These are phyloP conservation scores for Sebastes nivosus DNA, from an alignment of 2,797 vertebrate species.

Conservation along the genomic window DNA sequence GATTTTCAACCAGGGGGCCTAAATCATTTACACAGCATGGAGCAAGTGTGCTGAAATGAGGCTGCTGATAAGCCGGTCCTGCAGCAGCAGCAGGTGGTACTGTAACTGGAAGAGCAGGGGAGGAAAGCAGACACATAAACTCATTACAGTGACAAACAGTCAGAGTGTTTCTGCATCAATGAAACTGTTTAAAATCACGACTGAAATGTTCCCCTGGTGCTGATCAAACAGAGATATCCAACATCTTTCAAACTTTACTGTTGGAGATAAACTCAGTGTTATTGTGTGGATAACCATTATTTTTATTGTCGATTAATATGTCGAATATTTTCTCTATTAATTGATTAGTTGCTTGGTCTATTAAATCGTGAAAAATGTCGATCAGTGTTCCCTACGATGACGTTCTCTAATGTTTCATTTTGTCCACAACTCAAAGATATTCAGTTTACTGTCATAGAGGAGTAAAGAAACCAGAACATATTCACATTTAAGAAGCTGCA, in stretches of 20 bases:
- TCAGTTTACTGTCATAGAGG: too few relatives aligned
- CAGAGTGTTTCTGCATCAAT: conserved; percentile 49
- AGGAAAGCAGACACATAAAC: conserved; percentile 46
- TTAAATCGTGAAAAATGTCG: too few relatives aligned
- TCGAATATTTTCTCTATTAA: too few relatives aligned
- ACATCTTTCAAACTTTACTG: neutral
- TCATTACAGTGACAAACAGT: conserved; percentile 57
- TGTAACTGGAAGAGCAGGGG: conserved; percentile 47
- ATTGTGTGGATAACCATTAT: neutral
- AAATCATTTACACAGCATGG: conserved; percentile 78
- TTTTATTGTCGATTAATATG: too few relatives aligned
- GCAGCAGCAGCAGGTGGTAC: conserved; percentile 69
- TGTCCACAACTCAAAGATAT: too few relatives aligned
- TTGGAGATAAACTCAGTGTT: neutral
- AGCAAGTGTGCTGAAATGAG: conserved; percentile 60
- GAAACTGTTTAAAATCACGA: conserved; percentile 39
- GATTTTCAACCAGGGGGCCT: conserved; percentile 76
- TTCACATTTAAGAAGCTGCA: too few relatives aligned
- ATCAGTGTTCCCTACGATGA: too few relatives aligned
- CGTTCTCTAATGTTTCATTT: too few relatives aligned
- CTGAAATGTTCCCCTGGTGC: conserved; percentile 42
- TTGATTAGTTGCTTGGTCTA: too few relatives aligned
- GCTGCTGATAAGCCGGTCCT: conserved; percentile 61
- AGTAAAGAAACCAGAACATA: too few relatives aligned
- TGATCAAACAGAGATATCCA: conserved; percentile 30